Conservation (phyloP, 2,113 vertebrate genomes). For the Cebidichthys violaceus region DNA sequence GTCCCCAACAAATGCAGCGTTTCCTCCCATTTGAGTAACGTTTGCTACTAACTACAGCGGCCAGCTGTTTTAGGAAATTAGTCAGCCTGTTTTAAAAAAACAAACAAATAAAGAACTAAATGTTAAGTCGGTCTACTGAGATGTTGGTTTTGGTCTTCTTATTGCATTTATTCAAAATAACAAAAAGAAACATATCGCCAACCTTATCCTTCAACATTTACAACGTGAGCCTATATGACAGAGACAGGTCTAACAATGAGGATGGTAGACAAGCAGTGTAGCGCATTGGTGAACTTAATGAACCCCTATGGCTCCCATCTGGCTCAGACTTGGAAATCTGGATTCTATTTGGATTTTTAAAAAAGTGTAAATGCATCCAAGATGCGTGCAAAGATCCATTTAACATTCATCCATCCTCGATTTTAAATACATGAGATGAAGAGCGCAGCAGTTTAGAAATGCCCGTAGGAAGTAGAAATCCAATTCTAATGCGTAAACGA, state of each 20-base stretch:
- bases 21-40: not conserved
- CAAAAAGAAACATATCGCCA: not conserved
- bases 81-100: not conserved
- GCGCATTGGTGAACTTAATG: not conserved
- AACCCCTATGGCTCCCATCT: not conserved
- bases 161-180: not conserved
- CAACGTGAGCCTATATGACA: not conserved
- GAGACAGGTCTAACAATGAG: not conserved
- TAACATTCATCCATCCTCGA: not conserved
- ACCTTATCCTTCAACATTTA: not conserved
- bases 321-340: not conserved
- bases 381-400: not conserved
- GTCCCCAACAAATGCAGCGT: not conserved
- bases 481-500: not conserved
- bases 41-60: not conserved
- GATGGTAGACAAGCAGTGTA: not conserved
- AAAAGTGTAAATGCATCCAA: not conserved
- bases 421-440: slow-evolving; percentile 2
- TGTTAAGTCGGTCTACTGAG: not conserved
- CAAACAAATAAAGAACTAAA: not conserved
- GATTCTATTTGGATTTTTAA: too few relatives aligned
- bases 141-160: not conserved
- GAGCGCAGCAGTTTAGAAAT: not conserved
- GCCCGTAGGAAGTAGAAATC: slow-evolving; percentile 23
- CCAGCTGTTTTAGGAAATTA: not conserved